Conservation (phyloP, 2,797 vertebrate species). For the Eulemur albifrons region DNA sequence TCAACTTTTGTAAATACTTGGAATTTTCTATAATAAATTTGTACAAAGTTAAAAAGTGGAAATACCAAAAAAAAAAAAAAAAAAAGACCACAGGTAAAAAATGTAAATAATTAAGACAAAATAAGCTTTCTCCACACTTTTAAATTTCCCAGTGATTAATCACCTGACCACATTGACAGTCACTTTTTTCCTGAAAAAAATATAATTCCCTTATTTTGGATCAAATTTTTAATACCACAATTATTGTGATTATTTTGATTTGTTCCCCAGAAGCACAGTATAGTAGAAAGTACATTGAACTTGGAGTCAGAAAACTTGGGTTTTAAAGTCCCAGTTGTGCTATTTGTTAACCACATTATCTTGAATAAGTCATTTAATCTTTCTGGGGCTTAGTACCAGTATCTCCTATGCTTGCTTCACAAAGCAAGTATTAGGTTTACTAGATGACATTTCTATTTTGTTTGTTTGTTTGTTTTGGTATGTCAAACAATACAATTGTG, state of each 20-base stretch:
- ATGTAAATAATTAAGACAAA: conserved; percentile 23
- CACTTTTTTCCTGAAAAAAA: not conserved
- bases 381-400: not conserved
- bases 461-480: not conserved
- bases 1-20: not conserved
- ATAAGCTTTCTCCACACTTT: not conserved
- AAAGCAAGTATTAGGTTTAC: not conserved
- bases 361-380: not conserved
- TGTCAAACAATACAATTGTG: not conserved
- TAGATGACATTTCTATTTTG: not conserved
- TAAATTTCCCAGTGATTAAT: not conserved
- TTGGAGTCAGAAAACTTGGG: not conserved
- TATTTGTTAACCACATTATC: not conserved
- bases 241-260: not conserved
- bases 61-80: not conserved
- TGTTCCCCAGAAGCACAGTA: not conserved
- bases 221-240: not conserved
- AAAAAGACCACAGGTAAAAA: not conserved
- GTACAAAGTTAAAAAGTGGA: not conserved
- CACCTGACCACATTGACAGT: not conserved
- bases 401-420: not conserved
- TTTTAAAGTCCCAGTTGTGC: not conserved
- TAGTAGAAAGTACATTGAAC: not conserved
- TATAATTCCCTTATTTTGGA: not conserved
- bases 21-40: not conserved